Evolutionary conservation across 2,888 invertebrate species (phyloP).

Genomic region (Minunthozetes semirufus): DNA sequence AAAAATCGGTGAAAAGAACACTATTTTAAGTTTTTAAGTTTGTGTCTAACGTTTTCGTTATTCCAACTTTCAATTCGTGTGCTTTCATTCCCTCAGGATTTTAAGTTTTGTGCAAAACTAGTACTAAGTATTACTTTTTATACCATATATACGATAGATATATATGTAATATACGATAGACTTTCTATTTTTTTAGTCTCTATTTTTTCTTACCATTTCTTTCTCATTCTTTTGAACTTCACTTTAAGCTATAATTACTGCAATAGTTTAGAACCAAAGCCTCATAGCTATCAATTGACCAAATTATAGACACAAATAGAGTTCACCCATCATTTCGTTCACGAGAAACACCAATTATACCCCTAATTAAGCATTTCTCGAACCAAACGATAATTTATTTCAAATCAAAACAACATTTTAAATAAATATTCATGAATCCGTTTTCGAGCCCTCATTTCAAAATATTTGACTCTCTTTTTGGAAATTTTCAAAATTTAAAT

Average conservation of each 20-base stretch:
- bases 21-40: slow-evolving; percentile 21
- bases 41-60: background rate
- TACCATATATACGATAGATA: background rate
- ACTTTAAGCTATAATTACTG: slow-evolving; percentile 16
- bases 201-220: background rate
- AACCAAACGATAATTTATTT: background rate
- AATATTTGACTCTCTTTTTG: too few species aligned
- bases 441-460: too few species aligned
- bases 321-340: background rate
- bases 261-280: background rate
- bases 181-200: slow-evolving; percentile 5
- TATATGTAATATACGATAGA: background rate
- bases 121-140: slow-evolving; percentile 21
- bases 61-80: slow-evolving; percentile 18
- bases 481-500: too few species aligned
- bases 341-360: background rate
- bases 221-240: slow-evolving; percentile 1
- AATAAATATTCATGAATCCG: too few species aligned
- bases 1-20: slow-evolving; percentile 13
- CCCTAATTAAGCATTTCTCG: background rate
- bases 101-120: slow-evolving; percentile 14
- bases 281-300: slow-evolving; percentile 18
- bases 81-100: slow-evolving; percentile 26
- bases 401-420: too few species aligned
- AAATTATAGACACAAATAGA: slow-evolving; percentile 23